These are phyloP conservation scores for Xenus cinereus DNA, from an alignment of 2,113 vertebrate genomes.

Conservation along the genomic window DNA sequence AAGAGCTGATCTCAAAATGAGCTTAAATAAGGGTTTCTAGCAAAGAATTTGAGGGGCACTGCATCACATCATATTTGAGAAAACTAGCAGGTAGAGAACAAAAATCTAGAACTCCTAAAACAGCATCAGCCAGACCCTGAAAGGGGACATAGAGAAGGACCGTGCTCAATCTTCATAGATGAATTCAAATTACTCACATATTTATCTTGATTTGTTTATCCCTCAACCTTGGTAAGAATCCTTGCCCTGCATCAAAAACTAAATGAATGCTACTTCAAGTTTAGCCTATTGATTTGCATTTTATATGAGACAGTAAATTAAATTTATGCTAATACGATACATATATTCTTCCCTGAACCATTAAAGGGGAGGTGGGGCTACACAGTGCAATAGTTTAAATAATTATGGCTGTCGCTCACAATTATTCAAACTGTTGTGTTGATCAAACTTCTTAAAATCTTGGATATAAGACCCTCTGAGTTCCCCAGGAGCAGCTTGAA, in stretches of 20 bases:
- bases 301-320: constrained; percentile 15
- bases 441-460: neutral
- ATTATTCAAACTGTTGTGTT: neutral
- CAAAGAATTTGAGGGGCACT: neutral
- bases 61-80: neutral
- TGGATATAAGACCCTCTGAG: neutral
- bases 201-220: constrained; percentile 20
- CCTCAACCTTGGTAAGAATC: neutral
- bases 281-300: constrained; percentile 54
- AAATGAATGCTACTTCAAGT: constrained; percentile 25
- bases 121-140: neutral
- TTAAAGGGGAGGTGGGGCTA: neutral
- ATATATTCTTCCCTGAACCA: constrained; percentile 9
- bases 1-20: neutral
- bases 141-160: neutral
- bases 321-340: constrained; percentile 40
- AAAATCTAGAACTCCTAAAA: neutral
- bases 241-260: constrained; percentile 7
- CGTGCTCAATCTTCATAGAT: neutral
- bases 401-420: constrained; percentile 5
- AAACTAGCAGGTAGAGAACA: neutral
- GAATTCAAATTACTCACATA: neutral
- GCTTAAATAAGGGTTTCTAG: neutral
- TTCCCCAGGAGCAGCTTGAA: neutral
- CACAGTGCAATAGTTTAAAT: constrained; percentile 27